phyloP scores from a whole-genome alignment of 2,888 invertebrate species.

The Drosophila anomalata region DNA sequence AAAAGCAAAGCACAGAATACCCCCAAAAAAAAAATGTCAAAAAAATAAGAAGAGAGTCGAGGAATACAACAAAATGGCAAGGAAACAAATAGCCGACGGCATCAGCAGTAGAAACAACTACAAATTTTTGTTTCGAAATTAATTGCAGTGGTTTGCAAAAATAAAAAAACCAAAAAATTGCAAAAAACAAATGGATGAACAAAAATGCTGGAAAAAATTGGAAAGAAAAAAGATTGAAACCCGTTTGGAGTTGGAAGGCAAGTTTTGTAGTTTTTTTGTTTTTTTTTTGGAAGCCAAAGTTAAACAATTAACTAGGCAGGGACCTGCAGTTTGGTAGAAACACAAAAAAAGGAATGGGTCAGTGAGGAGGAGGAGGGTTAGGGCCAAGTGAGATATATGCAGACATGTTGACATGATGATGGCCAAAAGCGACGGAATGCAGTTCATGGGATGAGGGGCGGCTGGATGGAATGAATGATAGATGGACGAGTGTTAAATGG shows the following conservation, averaged over 20 bases:
- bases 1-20: constrained; percentile 42
- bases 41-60: constrained; percentile 23
- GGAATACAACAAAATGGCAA: constrained; percentile 22
- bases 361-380: neutral
- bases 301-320: constrained; percentile 51
- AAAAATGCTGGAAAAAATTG: constrained; percentile 7
- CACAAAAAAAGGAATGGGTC: neutral
- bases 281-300: constrained; percentile 37
- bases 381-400: constrained; percentile 32
- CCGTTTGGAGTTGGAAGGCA: constrained; percentile 4
- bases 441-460: constrained; percentile 2
- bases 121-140: constrained; percentile 66
- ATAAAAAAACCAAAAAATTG: constrained; percentile 2
- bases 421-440: constrained; percentile 32
- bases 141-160: constrained; percentile 64
- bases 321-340: constrained; percentile 10
- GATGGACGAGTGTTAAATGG: constrained; percentile 30
- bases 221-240: constrained; percentile 2
- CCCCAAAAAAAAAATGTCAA: constrained; percentile 9
- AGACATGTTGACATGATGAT: constrained; percentile 41
- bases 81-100: constrained; percentile 66
- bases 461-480: constrained; percentile 17
- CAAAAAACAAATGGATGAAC: constrained; percentile 2
- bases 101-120: constrained; percentile 38
- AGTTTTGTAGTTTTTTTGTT: constrained; percentile 31